Evolutionary conservation across 2,113 vertebrate genomes (phyloP), one percentile per base, ranked within the genome.

Genomic region (Bostrychus sinensis): DNA sequence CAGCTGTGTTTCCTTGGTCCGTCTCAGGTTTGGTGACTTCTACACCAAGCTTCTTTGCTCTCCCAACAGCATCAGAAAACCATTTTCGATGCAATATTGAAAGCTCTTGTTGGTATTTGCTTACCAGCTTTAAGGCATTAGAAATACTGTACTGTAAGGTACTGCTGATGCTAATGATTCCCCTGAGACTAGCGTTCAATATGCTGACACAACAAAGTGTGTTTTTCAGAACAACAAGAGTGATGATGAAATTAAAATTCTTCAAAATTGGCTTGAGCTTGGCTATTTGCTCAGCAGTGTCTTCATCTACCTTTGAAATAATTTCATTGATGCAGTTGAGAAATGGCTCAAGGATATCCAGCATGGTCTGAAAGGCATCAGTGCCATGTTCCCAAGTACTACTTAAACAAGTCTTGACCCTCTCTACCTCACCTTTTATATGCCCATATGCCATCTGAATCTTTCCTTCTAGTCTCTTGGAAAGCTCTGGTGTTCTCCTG

Each of bases 91-190:
- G 90, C 57, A 91, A 89, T 75, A 93, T 90, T 25, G 89, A 78
- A 6, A 93, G 89, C 68, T 93, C 92, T 72, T 92, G 90, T 77
- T 92, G 85, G 66, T 93, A 91, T 78, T 93, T 92, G 86, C 76
- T 92, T 30, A 93, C 90, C 82, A 93, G 86, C 76, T 93, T 93
- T 86, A 93, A 91, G 90, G 92, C 91, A 70, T 93, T 93, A 41
- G 92, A 92, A 71, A 93, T 93, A 4, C 90, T 93, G 78, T 92
- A 93, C 81, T 93, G 92, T 76, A 93, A 72, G 7, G 92, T 93
- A 77, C 91, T 93, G 82, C 92, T 93, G 85, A 93, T 92, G 87
- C 91, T 92, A 62, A 93, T 93, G n/a, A 92, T 90, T 62, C 92
- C 92, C 87, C 87, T 88, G 76, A 93, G 92, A 85, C 92, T 93